A percentile compares a stretch with the other conserved stretches of the same genome.
These are phyloP conservation scores for Phylloscopus trochiloides DNA, from an alignment of 2,113 vertebrate species.

Conservation along the genomic window DNA sequence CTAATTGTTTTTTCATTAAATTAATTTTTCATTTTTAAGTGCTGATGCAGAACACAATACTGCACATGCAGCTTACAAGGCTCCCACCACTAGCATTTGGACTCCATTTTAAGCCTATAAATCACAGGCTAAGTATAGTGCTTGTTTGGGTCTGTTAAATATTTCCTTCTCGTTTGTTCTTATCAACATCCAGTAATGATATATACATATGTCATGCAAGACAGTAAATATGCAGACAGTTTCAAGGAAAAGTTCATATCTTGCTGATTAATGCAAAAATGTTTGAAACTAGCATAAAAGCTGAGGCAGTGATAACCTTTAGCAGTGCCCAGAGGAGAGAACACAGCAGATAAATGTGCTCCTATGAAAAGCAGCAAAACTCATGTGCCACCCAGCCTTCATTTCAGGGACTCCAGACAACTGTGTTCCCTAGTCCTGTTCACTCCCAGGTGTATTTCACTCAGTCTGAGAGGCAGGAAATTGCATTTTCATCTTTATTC, in stretches of 20 bases:
- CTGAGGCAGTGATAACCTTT: background rate
- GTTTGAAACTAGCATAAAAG: conserved; percentile 6
- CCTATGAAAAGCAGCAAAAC: background rate
- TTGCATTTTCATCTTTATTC: conserved; percentile 31
- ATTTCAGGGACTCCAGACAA: background rate
- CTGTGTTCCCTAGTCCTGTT: background rate
- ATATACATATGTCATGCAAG: conserved; percentile 40
- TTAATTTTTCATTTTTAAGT: conserved; percentile 48
- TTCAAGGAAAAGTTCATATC: background rate
- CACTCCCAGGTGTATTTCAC: background rate
- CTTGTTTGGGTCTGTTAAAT: conserved; percentile 51
- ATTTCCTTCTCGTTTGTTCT: conserved; percentile 47
- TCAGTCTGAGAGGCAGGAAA: conserved; percentile 28
- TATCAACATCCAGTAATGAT: conserved; percentile 61
- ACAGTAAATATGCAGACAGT: conserved; percentile 28
- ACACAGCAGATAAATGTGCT: background rate
- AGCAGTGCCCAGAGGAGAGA: background rate
- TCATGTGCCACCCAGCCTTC: background rate
- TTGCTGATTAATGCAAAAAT: conserved; percentile 28
- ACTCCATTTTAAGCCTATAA: conserved; percentile 40
- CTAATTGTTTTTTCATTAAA: background rate
- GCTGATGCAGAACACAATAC: background rate
- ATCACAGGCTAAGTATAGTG: conserved; percentile 52
- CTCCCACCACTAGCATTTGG: conserved; percentile 30
- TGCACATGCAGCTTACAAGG: conserved; percentile 6